These are phyloP conservation scores for Calyptomena viridis DNA, from an alignment of 2,113 vertebrate genomes.

Conservation along the genomic window DNA sequence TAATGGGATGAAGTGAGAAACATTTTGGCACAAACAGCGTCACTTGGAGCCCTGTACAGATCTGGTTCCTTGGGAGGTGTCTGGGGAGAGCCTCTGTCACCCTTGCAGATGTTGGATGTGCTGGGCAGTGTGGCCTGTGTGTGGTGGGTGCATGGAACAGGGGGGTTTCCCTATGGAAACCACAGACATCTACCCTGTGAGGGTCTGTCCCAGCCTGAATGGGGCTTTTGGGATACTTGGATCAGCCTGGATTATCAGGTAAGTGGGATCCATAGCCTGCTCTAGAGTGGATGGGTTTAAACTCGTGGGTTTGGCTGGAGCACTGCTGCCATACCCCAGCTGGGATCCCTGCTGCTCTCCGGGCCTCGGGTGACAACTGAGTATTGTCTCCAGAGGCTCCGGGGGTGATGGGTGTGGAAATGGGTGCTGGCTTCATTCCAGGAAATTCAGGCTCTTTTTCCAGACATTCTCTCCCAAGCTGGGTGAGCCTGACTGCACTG, in stretches of 20 bases:
- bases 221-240: background rate
- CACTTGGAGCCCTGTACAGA: background rate
- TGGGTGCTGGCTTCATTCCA: background rate
- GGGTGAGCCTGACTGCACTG: background rate
- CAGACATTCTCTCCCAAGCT: background rate
- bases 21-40: background rate
- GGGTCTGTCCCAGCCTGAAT: background rate
- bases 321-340: background rate
- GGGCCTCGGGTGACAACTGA: background rate
- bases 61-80: background rate
- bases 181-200: accelerated
- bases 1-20: background rate
- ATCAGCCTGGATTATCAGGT: background rate
- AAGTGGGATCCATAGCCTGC: background rate
- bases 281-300: background rate
- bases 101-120: background rate
- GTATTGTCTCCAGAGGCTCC: background rate
- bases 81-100: background rate
- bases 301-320: background rate
- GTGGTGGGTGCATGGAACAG: accelerated
- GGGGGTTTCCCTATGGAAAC: background rate
- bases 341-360: background rate
- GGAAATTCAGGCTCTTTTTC: background rate
- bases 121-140: background rate
- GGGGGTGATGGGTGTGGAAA: background rate